Evolutionary conservation across 2,888 invertebrate genomes (phyloP).

Genomic region (Hyalella azteca): DNA sequence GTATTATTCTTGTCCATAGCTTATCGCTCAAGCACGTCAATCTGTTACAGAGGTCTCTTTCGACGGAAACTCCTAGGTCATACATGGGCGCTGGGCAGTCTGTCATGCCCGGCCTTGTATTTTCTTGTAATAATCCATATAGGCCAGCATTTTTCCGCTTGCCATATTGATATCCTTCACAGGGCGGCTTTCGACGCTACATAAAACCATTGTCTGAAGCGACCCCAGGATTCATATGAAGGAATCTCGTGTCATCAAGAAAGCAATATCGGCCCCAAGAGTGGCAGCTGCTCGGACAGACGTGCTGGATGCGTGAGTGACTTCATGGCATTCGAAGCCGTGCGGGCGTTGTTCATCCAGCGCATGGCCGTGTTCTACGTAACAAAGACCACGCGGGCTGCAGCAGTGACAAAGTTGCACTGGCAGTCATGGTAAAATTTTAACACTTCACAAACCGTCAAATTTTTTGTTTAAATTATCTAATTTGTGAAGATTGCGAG

Average conservation of each 20-base stretch:
- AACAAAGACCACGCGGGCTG: neutral
- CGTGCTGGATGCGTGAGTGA: slow-evolving; percentile 17
- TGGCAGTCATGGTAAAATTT: no score
- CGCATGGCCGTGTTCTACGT: neutral
- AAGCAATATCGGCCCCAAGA: slow-evolving; percentile 18
- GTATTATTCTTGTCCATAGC: no score
- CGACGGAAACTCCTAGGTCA: no score
- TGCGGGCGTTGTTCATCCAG: neutral
- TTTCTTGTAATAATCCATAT: no score
- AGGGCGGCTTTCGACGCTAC: neutral
- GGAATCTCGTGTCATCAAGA: slow-evolving; percentile 32
- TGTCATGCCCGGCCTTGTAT: no score
- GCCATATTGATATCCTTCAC: slow-evolving; percentile 3
- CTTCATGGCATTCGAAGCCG: neutral
- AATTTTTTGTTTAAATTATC: no score
- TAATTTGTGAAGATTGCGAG: no score
- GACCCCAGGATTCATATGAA: slow-evolving; percentile 16
- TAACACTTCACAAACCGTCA: no score
- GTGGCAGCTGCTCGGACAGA: slow-evolving; percentile 20
- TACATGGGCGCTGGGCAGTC: no score
- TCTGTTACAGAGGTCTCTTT: no score
- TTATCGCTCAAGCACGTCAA: no score
- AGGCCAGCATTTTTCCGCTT: neutral
- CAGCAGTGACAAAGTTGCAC: neutral
- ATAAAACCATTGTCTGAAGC: slow-evolving; percentile 13